Percentiles rank a stretch among this genome's conserved stretches.
Evolutionary conservation across 1,140 invertebrate species (phyloP).

Genomic region (Lasaia peninsularis): DNA sequence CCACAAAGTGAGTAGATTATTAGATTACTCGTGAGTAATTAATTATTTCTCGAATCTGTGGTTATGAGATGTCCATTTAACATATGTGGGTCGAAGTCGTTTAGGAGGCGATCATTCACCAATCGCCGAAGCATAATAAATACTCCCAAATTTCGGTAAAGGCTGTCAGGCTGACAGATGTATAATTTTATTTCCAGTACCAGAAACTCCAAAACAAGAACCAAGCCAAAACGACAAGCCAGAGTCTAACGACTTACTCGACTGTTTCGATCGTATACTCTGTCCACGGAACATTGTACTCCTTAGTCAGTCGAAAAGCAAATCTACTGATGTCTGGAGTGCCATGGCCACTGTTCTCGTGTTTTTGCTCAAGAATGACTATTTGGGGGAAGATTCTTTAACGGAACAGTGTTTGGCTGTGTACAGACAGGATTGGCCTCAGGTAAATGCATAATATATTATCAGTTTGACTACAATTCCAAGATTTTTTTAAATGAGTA

Average conservation of each 20-base stretch:
- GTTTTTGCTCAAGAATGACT: slow-evolving; percentile 52
- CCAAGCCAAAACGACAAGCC: no score
- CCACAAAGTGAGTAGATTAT: no score
- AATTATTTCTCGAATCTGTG: no score
- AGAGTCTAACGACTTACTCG: slow-evolving; percentile 23
- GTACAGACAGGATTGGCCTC: slow-evolving; percentile 70
- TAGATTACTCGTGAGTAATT: no score
- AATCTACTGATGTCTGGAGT: slow-evolving; percentile 45
- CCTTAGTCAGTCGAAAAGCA: slow-evolving; percentile 30
- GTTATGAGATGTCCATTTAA: no score
- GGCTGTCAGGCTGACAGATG: no score
- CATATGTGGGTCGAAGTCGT: no score
- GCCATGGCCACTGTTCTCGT: slow-evolving; percentile 47
- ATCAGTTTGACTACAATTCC: not conserved
- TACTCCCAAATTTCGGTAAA: no score
- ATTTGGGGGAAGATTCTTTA: slow-evolving; percentile 61
- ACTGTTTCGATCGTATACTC: slow-evolving; percentile 55
- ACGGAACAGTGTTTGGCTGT: slow-evolving; percentile 69
- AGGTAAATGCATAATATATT: slow-evolving; percentile 37
- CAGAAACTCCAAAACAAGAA: slow-evolving; percentile 12
- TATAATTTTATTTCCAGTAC: not conserved
- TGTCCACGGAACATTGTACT: slow-evolving; percentile 61
- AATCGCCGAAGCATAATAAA: no score
- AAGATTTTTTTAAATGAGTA: no score
- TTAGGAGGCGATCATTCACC: no score